Base-by-base conservation (phyloP, 2,797 vertebrate species). In the Poeciliopsis turneri region DNA sequence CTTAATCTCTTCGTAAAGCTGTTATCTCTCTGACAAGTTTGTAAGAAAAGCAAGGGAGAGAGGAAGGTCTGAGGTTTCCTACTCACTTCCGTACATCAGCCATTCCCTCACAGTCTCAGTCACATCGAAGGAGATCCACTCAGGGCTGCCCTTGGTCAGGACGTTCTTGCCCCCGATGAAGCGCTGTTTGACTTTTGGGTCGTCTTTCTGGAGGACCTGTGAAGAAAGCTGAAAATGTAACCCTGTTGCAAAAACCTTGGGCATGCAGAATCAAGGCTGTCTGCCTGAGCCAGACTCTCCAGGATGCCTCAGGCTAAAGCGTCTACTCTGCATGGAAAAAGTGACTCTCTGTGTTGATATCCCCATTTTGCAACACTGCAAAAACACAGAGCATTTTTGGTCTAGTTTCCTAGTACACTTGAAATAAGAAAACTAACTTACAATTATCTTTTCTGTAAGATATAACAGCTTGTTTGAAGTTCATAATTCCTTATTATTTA, bases 101-200 rank as follows among this genome's bases (percentile, higher is more conserved):
- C 98, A 99, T 92, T 99, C 98, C 13, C 97, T 96, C 87, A 99
- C 97, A 0, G 98, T 98, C 87, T 98, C 97, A 0, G 98, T 99
- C 82, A 99, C 98, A 41, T 99, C 98, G 2, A 99, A 99, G 49
- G 98, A 99, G 81, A 99, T 95, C 98, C 98, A 99, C 94, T 99
- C 98, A 0, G 95, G 87, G 0, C 95, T 96, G 84, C 97, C 98
- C 87, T 97, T 96, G 20, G 98, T 99, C 94, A 97, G 95, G 86
- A 99, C 97, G 3, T 98, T 99, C 93, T 97, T 98, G 91, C 97
- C 97, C 28, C 96, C 97, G 15, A 99, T 97, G 92, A 98, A 99
- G 78, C 98, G 97, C 94, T 99, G 98, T 88, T 99, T 99, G 78
- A 97, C 97, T 79, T 99, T 99, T 91, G 97, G 97, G 89, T 98